A percentile compares a stretch with the other conserved stretches of the same genome.
These are phyloP conservation scores for Engraulis encrasicolus DNA, from an alignment of 2,113 vertebrate species.

Conservation along the genomic window DNA sequence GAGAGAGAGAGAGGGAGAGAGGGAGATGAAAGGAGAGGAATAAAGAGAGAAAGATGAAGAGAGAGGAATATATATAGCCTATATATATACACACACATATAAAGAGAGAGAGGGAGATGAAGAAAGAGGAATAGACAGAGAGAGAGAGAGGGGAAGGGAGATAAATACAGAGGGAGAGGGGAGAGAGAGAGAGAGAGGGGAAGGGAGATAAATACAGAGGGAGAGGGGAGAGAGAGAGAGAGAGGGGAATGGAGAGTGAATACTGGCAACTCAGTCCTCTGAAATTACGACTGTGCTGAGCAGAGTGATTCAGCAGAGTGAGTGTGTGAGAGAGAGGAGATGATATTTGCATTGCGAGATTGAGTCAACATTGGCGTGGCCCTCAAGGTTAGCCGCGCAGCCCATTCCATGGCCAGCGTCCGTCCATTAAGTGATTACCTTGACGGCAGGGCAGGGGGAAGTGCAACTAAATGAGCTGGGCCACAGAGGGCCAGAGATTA, in stretches of 20 bases:
- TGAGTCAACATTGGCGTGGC: neutral
- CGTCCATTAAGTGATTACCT: constrained; percentile 2
- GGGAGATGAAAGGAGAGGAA: neutral
- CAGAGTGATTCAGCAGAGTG: neutral
- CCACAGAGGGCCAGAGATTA: neutral
- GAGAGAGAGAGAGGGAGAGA: neutral
- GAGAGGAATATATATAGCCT: too few species aligned
- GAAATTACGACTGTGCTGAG: neutral
- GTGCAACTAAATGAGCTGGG: constrained; percentile 1
- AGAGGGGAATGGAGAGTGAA: constrained; percentile 40
- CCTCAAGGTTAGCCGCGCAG: neutral
- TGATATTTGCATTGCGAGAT: neutral
- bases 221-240: constrained; percentile 25
- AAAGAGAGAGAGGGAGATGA: neutral
- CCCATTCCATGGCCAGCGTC: neutral
- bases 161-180: neutral
- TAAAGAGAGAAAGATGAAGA: constrained; percentile 14
- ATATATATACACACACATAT: too few species aligned
- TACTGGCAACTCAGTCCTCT: constrained; percentile 8
- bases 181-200: neutral
- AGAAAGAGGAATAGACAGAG: constrained; percentile 29
- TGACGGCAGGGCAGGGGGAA: neutral
- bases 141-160: neutral
- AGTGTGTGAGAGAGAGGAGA: too few species aligned
- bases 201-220: neutral